Evolutionary conservation across 2,113 vertebrate genomes (phyloP), one percentile per base, ranked within the genome.

Genomic region (Regulus satrapa): DNA sequence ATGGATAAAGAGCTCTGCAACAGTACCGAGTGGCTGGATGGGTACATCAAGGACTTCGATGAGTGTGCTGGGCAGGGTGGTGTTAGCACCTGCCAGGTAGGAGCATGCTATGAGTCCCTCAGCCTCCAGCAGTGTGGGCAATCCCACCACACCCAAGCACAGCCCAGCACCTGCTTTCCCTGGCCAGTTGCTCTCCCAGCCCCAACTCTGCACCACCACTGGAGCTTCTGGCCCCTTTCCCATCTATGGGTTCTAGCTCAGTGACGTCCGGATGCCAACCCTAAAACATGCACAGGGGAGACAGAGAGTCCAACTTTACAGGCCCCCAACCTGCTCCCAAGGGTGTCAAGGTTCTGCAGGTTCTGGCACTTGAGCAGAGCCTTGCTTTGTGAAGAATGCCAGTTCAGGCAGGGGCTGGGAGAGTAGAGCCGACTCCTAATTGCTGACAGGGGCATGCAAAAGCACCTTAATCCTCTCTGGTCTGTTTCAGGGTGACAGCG

Each of bases 191-290:
- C 40, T 43, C 51, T 45, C 17, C 34, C 14, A 62, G 2, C 17
- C 29, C 14, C 3, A 25, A n/a, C 7, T 40, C 29, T 10, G 1
- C 14, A 52, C 6, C 0, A 0, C 25, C 0, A 0, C n/a, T 59
- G 21, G 21, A 51, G n/a, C 8, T 73, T 41, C 34, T 2, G 1
- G 9, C 21, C 31, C 31, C 45, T 79, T 72, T 31, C 12, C 40
- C 34, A 67, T 24, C n/a, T 0, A 0, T 21, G 26, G 26, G 14
- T 67, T 40, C 52, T 41, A 34, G 40, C 29, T 45, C 59, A 36
- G 20, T 20, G 18, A 48, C 31, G n/a, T 58, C 23, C 58, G 61
- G 8, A 36, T 62, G 26, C 36, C 63, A 56, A 14, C 6, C 38
- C 32, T 15, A n/a, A 56, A 51, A 56, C 19, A 31, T 12, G 40